Percentiles rank a stretch among this genome's conserved stretches.
These are phyloP conservation scores for Riparia riparia DNA, from an alignment of 2,113 vertebrate genomes.

Conservation along the genomic window DNA sequence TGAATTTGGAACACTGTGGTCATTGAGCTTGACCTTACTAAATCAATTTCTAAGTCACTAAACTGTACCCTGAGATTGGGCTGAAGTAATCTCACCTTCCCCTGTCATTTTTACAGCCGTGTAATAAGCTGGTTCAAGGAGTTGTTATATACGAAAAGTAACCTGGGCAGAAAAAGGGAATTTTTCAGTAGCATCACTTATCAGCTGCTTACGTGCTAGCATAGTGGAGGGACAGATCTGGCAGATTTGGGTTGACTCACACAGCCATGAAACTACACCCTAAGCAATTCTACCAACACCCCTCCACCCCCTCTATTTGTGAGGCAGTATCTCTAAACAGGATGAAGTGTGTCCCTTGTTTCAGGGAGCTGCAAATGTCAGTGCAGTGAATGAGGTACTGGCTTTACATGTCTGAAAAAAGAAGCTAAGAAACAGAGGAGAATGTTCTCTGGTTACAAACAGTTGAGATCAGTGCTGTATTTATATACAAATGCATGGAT, in stretches of 20 bases:
- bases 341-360: neutral
- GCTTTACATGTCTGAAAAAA: neutral
- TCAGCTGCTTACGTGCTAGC: accelerated
- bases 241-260: neutral
- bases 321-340: neutral
- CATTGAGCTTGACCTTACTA: neutral
- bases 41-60: neutral
- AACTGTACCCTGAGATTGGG: neutral
- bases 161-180: neutral
- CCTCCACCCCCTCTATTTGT: neutral
- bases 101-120: neutral
- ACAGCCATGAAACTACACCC: neutral
- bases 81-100: neutral
- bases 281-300: neutral
- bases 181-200: neutral
- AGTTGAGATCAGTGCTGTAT: neutral
- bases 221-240: neutral
- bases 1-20: neutral
- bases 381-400: neutral
- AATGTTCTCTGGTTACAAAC: neutral
- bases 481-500: neutral
- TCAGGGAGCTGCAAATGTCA: neutral
- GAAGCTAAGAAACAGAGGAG: neutral
- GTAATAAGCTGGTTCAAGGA: neutral
- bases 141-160: neutral